phyloP scores from a whole-genome alignment of 2,113 vertebrate genomes.

The Dromaius novaehollandiae region DNA sequence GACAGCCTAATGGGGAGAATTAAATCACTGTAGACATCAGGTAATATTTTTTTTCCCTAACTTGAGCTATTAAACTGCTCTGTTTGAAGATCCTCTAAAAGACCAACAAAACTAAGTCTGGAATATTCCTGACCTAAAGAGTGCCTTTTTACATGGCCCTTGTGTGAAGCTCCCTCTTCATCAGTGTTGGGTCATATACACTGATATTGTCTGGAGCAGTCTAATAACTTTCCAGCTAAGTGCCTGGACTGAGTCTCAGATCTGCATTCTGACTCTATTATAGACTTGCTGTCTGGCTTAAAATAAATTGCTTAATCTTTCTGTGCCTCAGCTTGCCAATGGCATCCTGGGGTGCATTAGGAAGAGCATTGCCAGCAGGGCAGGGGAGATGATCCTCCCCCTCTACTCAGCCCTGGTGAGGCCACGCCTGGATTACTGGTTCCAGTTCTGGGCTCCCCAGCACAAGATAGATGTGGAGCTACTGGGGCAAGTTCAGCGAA shows the following conservation, averaged over 20 bases:
- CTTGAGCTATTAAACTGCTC: background rate
- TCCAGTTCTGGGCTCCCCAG: background rate
- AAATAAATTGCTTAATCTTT: background rate
- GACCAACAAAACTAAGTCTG: background rate
- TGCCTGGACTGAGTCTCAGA: too few relatives aligned
- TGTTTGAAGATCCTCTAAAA: background rate
- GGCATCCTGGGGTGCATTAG: background rate
- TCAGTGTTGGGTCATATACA: background rate
- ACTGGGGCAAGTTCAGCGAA: background rate
- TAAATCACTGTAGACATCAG: conserved; percentile 76
- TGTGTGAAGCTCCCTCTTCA: background rate
- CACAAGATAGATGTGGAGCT: too few relatives aligned
- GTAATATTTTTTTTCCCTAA: conserved; percentile 29
- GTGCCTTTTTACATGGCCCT: background rate
- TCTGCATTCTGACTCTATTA: background rate
- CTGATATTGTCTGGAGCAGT: background rate
- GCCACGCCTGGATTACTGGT: background rate
- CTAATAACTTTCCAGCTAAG: background rate
- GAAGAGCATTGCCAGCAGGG: background rate
- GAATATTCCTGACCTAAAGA: background rate
- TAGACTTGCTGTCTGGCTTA: background rate
- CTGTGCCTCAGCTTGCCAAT: background rate
- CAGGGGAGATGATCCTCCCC: background rate
- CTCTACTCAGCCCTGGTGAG: background rate
- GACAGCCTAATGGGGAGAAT: conserved; percentile 76